A percentile compares a stretch with the other conserved stretches of the same genome.
Conservation (phyloP, 2,797 vertebrate genomes). For the Atherinosoma microstoma region DNA sequence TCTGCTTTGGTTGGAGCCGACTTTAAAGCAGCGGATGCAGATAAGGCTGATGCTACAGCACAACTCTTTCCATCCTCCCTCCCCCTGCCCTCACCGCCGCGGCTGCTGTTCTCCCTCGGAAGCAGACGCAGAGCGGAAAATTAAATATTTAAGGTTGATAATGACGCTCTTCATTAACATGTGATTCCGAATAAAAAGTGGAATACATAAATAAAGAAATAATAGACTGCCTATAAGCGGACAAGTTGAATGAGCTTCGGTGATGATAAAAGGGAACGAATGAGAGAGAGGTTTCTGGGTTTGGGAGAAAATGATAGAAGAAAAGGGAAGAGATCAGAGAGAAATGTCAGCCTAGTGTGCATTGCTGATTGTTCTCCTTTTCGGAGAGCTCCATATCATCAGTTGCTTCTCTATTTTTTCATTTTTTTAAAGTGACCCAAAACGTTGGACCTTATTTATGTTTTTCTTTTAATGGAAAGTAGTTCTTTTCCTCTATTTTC, state of each 20-base stretch:
- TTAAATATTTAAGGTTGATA: conserved; percentile 86
- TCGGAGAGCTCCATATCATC: conserved; percentile 45
- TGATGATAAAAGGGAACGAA: conserved; percentile 66
- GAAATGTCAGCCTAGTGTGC: conserved; percentile 61
- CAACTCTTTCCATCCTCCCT: conserved; percentile 43
- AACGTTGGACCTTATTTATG: conserved; percentile 22
- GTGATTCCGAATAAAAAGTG: conserved; percentile 84
- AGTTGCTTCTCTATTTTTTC: conserved; percentile 41
- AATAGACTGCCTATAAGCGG: conserved; percentile 77
- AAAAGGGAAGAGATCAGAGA: conserved; percentile 73
- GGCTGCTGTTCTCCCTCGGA: conserved; percentile 67
- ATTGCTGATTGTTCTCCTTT: conserved; percentile 62
- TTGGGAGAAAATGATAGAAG: conserved; percentile 70
- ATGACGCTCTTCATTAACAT: conserved; percentile 86
- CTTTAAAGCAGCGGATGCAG: conserved; percentile 76
- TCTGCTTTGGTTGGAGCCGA: conserved; percentile 62
- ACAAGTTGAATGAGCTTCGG: conserved; percentile 74
- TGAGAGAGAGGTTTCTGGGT: conserved; percentile 68
- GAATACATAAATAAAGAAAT: conserved; percentile 86
- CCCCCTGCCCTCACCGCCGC: conserved; percentile 15
- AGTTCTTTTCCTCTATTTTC: conserved; percentile 20
- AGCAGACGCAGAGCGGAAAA: conserved; percentile 84
- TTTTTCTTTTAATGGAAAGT: not conserved
- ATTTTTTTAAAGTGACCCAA: conserved; percentile 17
- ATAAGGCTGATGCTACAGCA: conserved; percentile 69